Base-by-base conservation (phyloP, 2,888 invertebrate species). In the Hypolimnas misippus region DNA sequence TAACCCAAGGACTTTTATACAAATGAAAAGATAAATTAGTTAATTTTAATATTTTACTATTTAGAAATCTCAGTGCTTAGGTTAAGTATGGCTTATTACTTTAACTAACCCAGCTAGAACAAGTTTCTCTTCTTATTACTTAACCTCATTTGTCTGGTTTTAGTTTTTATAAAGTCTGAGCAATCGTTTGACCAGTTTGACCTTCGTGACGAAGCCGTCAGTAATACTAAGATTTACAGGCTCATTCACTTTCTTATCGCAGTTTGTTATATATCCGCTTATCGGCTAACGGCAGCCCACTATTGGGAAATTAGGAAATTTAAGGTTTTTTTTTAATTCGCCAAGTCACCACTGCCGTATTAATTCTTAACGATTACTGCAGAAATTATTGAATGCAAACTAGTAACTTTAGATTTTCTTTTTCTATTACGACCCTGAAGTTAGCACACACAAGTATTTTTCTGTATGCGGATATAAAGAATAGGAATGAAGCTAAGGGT, bases 91-190 rank as follows among this genome's bases (percentile, higher is more conserved):
- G 35, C 4, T 21, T n/a, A 12, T 46, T n/a, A 19, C 33, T 35
- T 52, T 33, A n/a, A 19, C 52, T 33, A 44, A 51, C 12, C 19
- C 42, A 58, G 51, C 31, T 33, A 12, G 8, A 38, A 38, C 38
- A 16, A 31, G 40, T 58, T 58, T 58, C 14, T 51, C 14, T 33
- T 58, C 19, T 14, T 10, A 31, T 42, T 51, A 12, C 40, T 12
- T 19, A 42, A 42, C 33, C 40, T 6, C 17, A 51, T 31, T 14
- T 58, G 31, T 42, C 19, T 3, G 25, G 6, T 49, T 49, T 58
- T 42, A 50, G 31, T 40, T 51, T 40, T 58, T 51, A 29, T 57
- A 40, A 51, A 40, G 16, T 21, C 38, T 50, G 10, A 50, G 8
- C 40, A 42, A 31, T 21, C 35, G 7, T 42, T 53, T 42, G 35